Conservation (phyloP, 1,140 invertebrate genomes). For the Drosophila tsacasi region DNA sequence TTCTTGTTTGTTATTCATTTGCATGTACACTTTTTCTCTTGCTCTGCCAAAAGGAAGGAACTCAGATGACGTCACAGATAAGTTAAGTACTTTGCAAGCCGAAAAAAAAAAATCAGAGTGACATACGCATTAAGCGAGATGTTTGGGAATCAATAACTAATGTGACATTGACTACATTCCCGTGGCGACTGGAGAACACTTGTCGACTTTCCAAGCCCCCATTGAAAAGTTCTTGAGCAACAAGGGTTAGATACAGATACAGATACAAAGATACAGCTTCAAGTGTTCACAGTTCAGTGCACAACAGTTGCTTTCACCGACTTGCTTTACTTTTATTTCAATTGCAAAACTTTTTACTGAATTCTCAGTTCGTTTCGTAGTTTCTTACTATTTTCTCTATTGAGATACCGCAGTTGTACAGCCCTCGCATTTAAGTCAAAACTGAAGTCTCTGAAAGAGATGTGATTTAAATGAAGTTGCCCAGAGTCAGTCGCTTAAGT, state of each 20-base stretch:
- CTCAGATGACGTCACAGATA: conserved; percentile 52
- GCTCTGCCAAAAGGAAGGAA: conserved; percentile 8
- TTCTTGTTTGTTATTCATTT: conserved; percentile 66
- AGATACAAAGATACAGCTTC: conserved; percentile 7
- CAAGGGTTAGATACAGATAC: conserved; percentile 13
- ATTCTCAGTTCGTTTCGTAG: conserved; percentile 19
- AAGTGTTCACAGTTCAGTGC: conserved; percentile 54
- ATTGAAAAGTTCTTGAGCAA: conserved; percentile 10
- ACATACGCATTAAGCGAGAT: conserved; percentile 47
- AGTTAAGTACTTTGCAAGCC: conserved; percentile 26
- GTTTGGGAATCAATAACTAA: conserved; percentile 63
- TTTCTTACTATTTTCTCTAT: conserved; percentile 15
- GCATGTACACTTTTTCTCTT: conserved; percentile 15
- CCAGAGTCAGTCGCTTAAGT: not conserved
- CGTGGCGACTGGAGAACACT: conserved; percentile 10
- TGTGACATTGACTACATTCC: conserved; percentile 56
- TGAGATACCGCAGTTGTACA: conserved; percentile 9
- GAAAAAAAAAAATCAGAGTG: conserved; percentile 30
- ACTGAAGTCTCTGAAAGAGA: conserved; percentile 33
- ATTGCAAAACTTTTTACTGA: conserved; percentile 64
- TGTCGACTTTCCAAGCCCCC: conserved; percentile 21
- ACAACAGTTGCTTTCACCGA: conserved; percentile 20
- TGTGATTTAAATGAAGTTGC: conserved; percentile 19
- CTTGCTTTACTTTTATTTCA: conserved; percentile 63
- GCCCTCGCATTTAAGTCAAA: conserved; percentile 2